Conservation (phyloP, 2,888 invertebrate genomes). For the Brachypalpus laphriformis region DNA sequence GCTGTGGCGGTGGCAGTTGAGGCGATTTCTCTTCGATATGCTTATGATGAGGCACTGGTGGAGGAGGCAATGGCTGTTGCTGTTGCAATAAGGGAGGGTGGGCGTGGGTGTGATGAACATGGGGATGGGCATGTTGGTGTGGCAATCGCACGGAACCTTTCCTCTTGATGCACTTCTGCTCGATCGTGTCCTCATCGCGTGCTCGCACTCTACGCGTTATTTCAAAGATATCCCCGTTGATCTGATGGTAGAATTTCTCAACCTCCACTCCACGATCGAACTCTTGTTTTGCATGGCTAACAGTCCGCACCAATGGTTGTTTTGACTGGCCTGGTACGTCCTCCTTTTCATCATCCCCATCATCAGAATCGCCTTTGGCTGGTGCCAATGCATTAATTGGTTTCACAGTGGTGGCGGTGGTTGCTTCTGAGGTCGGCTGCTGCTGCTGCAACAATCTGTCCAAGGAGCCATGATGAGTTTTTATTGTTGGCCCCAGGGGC, state of each 20-base stretch:
- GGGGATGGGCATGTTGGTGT: constrained; percentile 74
- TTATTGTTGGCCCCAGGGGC: constrained; percentile 79
- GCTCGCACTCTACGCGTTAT: constrained; percentile 81
- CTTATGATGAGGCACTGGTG: constrained; percentile 73
- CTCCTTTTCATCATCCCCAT: constrained; percentile 77
- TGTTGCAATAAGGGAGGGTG: constrained; percentile 57
- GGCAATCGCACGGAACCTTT: constrained; percentile 79
- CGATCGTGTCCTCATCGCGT: constrained; percentile 81
- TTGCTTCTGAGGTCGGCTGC: constrained; percentile 25
- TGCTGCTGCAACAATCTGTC: constrained; percentile 81
- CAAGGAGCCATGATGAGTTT: constrained; percentile 82
- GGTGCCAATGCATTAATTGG: constrained; percentile 78
- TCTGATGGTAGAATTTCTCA: constrained; percentile 83
- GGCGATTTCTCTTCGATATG: constrained; percentile 70
- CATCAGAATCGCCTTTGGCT: constrained; percentile 76
- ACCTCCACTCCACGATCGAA: constrained; percentile 82
- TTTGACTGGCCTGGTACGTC: constrained; percentile 70
- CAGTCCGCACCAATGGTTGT: constrained; percentile 77
- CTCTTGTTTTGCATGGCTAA: constrained; percentile 78
- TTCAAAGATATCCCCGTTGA: constrained; percentile 82
- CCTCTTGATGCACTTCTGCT: constrained; percentile 81
- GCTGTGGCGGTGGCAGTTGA: constrained; percentile 77
- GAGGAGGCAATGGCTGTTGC: constrained; percentile 72
- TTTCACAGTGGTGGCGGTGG: constrained; percentile 75
- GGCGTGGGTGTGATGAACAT: constrained; percentile 64